phyloP scores from a whole-genome alignment of 1,140 invertebrate species.

The Campodea augens region DNA sequence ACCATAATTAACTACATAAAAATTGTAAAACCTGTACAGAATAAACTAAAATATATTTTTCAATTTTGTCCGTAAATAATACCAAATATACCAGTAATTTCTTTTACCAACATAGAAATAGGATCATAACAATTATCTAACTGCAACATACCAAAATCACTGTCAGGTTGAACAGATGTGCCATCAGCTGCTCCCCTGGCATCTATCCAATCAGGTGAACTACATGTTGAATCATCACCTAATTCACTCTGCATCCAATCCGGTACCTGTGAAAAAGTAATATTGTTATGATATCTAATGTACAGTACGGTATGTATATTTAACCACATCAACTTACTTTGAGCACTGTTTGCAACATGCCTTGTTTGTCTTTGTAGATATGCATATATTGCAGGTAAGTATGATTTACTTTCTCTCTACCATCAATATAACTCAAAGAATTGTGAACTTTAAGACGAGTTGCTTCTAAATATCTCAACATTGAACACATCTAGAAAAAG shows the following conservation, averaged over 20 bases:
- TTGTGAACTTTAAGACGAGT: conserved; percentile 68
- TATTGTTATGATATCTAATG: too few species aligned
- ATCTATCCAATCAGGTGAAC: conserved; percentile 40
- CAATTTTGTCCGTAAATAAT: neutral
- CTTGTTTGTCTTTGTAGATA: conserved; percentile 71
- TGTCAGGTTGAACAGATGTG: conserved; percentile 59
- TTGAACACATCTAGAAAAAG: conserved; percentile 59
- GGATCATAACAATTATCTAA: neutral
- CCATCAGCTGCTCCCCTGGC: conserved; percentile 63
- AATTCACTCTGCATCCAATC: too few species aligned
- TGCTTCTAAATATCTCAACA: conserved; percentile 80
- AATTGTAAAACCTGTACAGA: too few species aligned
- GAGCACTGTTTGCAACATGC: conserved; percentile 62
- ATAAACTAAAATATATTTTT: too few species aligned
- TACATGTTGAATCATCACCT: neutral
- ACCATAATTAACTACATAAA: too few species aligned
- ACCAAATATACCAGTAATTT: neutral
- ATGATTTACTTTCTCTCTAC: conserved; percentile 48
- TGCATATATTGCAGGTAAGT: conserved; percentile 68
- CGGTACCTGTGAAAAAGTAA: too few species aligned
- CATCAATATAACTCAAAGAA: conserved; percentile 59
- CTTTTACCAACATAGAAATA: neutral
- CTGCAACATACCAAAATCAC: conserved; percentile 40
- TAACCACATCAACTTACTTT: conserved; percentile 38
- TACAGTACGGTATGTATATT: too few species aligned